Conservation (phyloP, 2,888 invertebrate species). For the Zonitis immaculata region DNA sequence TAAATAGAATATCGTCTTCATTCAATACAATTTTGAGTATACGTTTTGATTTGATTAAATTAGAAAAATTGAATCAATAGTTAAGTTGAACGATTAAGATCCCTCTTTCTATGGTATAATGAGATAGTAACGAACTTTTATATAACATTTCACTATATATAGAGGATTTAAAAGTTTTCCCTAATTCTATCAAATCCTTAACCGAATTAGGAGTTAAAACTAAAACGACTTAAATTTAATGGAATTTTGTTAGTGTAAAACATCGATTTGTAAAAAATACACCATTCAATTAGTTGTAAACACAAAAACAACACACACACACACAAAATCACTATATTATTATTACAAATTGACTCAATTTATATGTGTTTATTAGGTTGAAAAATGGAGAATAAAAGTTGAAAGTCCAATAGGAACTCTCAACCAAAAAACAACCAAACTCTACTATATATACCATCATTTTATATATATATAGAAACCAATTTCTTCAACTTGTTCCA, state of each 20-base stretch:
- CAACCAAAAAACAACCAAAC: neutral
- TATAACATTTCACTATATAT: conserved; percentile 24
- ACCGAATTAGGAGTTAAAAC: conserved; percentile 23
- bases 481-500: too few relatives aligned
- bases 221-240: conserved; percentile 22
- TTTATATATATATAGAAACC: too few relatives aligned
- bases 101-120: neutral
- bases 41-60: too few relatives aligned
- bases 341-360: too few relatives aligned
- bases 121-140: conserved; percentile 24
- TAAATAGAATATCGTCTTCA: neutral
- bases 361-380: too few relatives aligned
- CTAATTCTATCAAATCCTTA: conserved; percentile 28
- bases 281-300: too few relatives aligned
- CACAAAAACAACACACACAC: too few relatives aligned
- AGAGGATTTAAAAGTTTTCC: conserved; percentile 29
- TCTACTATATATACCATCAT: neutral
- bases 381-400: too few relatives aligned
- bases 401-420: neutral
- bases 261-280: too few relatives aligned
- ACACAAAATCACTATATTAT: too few relatives aligned
- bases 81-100: neutral
- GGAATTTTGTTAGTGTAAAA: conserved; percentile 8
- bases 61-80: neutral
- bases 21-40: neutral